Evolutionary conservation across 2,797 vertebrate genomes (phyloP).

Genomic region (Sciaenops ocellatus): DNA sequence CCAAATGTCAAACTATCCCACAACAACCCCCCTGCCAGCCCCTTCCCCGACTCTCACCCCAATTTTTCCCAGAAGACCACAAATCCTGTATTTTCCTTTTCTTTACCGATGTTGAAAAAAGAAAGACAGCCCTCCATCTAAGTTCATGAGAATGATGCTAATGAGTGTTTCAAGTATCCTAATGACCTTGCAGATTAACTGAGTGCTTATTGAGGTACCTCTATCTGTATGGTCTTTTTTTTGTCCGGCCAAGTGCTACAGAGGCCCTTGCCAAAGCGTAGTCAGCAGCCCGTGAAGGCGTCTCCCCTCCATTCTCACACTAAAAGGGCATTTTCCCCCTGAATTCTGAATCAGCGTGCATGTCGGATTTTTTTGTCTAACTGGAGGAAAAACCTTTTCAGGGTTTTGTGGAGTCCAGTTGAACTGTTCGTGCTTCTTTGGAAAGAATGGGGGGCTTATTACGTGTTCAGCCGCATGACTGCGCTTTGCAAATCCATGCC

Average conservation of each 20-base stretch:
- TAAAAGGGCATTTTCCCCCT: conserved; percentile 85
- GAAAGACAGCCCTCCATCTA: conserved; percentile 67
- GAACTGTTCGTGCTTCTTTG: conserved; percentile 76
- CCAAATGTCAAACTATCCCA: conserved; percentile 85
- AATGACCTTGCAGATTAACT: conserved; percentile 91
- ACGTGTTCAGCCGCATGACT: conserved; percentile 91
- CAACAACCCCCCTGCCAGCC: conserved; percentile 46
- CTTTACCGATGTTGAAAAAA: conserved; percentile 67
- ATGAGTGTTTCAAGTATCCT: conserved; percentile 92
- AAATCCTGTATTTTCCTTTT: conserved; percentile 70
- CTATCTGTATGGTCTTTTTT: conserved; percentile 82
- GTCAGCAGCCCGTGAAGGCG: conserved; percentile 97
- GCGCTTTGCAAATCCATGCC: conserved; percentile 86
- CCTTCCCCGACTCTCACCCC: conserved; percentile 44
- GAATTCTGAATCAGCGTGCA: conserved; percentile 82
- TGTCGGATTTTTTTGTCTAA: conserved; percentile 76
- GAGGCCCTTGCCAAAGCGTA: conserved; percentile 90
- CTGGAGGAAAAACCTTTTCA: conserved; percentile 70
- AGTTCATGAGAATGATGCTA: conserved; percentile 86
- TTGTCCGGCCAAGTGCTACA: conserved; percentile 87
- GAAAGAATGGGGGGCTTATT: conserved; percentile 83
- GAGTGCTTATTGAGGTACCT: conserved; percentile 91
- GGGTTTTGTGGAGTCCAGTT: conserved; percentile 52
- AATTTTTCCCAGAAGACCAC: conserved; percentile 89
- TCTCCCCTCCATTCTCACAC: conserved; percentile 91